phyloP scores from a whole-genome alignment of 2,888 invertebrate species.

The Rhagophthalmus giganteus region DNA sequence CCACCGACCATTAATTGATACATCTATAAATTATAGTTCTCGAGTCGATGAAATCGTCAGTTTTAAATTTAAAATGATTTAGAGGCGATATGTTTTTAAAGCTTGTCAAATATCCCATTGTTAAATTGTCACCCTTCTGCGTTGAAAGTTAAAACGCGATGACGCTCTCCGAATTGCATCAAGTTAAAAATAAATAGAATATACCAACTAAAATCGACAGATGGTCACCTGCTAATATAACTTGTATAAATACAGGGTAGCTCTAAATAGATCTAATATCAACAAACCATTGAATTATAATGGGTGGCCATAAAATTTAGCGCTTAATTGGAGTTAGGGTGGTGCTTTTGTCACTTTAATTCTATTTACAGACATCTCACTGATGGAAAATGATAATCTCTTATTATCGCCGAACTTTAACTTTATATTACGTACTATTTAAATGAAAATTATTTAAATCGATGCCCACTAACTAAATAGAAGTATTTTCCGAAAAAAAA shows the following conservation, averaged over 20 bases:
- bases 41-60: slow-evolving; percentile 6
- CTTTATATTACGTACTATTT: too few relatives aligned
- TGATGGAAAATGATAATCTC: slow-evolving; percentile 24
- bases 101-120: slow-evolving; percentile 24
- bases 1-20: too few relatives aligned
- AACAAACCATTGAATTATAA: slow-evolving; percentile 43
- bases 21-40: too few relatives aligned
- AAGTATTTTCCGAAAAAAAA: too few relatives aligned
- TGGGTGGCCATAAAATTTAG: slow-evolving; percentile 39
- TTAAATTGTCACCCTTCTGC: slow-evolving; percentile 17
- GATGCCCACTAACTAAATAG: too few relatives aligned
- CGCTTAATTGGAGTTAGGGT: slow-evolving; percentile 33
- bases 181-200: slow-evolving; percentile 29
- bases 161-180: slow-evolving; percentile 18
- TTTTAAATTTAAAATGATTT: slow-evolving; percentile 26
- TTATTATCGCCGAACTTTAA: slow-evolving; percentile 11
- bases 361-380: slow-evolving; percentile 26
- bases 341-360: slow-evolving; percentile 34
- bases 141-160: slow-evolving; percentile 12
- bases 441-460: too few relatives aligned
- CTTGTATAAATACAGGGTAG: slow-evolving; percentile 39
- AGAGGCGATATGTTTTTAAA: slow-evolving; percentile 29
- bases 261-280: slow-evolving; percentile 37
- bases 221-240: slow-evolving; percentile 42
- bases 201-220: slow-evolving; percentile 34